Evolutionary conservation across 64 coral and sea anemone genomes (phyloP).

Genomic region (Montipora foliosa): DNA sequence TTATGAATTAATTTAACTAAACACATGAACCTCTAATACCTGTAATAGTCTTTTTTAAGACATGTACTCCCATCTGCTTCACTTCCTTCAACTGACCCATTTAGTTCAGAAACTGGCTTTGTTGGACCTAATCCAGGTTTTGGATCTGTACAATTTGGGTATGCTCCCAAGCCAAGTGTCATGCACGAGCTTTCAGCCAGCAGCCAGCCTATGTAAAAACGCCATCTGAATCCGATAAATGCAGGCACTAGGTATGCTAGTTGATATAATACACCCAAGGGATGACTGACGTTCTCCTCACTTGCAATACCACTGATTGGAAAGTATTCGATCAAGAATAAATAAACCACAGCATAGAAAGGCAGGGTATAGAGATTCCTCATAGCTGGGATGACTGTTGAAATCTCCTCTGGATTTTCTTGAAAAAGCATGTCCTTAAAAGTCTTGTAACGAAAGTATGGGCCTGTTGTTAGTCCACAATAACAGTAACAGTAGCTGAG

Average conservation of each 20-base stretch:
- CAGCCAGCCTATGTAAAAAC: conserved; percentile 98
- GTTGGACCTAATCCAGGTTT: conserved; percentile 92
- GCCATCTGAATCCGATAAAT: conserved; percentile 93
- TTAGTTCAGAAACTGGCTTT: conserved; percentile 40
- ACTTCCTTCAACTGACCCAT: conserved; percentile 41
- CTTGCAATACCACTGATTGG: conserved; percentile 87
- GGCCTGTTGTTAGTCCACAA: conserved; percentile 92
- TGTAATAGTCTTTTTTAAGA: conserved; percentile 72
- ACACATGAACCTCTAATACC: conserved; percentile 1
- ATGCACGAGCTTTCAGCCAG: conserved; percentile 94
- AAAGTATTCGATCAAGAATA: conserved; percentile 80
- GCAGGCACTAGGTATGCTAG: conserved; percentile 90
- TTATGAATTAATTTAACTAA: no score
- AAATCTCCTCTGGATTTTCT: conserved; percentile 74
- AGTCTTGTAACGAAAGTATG: conserved; percentile 96
- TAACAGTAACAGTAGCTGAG: conserved; percentile 94
- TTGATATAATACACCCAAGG: conserved; percentile 80
- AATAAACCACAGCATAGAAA: conserved; percentile 65
- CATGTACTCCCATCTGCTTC: conserved; percentile 3
- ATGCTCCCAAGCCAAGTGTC: conserved; percentile 87
- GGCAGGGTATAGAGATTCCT: conserved; percentile 65
- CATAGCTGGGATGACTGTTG: conserved; percentile 80
- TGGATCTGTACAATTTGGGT: conserved; percentile 82
- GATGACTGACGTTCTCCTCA: conserved; percentile 78
- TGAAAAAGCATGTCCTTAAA: conserved; percentile 91